A percentile compares a stretch with the other conserved stretches of the same genome.
Conservation (phyloP, 2,113 vertebrate genomes). For the Microtus pennsylvanicus region DNA sequence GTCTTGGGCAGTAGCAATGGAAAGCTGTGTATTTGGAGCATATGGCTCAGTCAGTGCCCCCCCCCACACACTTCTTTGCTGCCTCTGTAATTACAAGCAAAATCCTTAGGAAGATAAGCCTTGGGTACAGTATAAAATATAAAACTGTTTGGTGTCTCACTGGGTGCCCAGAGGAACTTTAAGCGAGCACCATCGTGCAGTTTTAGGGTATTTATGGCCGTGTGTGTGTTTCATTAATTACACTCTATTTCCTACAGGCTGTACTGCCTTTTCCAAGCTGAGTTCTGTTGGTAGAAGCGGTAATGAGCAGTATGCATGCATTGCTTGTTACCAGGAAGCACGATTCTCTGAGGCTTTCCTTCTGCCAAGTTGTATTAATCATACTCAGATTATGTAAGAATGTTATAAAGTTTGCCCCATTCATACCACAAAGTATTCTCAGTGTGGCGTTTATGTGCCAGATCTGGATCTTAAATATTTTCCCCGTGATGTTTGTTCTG, state of each 20-base stretch:
- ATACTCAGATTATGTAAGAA: constrained; percentile 63
- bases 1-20: not conserved
- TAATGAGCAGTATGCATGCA: constrained; percentile 67
- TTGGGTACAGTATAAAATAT: constrained; percentile 12
- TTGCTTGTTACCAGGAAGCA: constrained; percentile 52
- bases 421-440: constrained; percentile 55
- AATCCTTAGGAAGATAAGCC: constrained; percentile 32
- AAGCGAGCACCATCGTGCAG: not conserved
- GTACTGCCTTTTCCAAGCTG: constrained; percentile 61
- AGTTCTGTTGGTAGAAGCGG: constrained; percentile 48
- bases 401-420: constrained; percentile 59
- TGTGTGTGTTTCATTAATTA: constrained; percentile 64
- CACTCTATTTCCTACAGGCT: constrained; percentile 35
- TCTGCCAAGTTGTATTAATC: constrained; percentile 69
- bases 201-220: constrained; percentile 59
- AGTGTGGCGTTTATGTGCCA: not conserved
- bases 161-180: not conserved
- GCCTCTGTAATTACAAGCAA: constrained; percentile 51
- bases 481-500: constrained; percentile 58
- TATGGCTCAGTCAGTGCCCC: not conserved
- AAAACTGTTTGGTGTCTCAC: constrained; percentile 45
- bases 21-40: constrained; percentile 12
- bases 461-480: constrained; percentile 55
- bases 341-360: constrained; percentile 55
- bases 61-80: not conserved